Evolutionary conservation across 2,888 invertebrate species (phyloP).

Genomic region (Ecliptopera silaceata): DNA sequence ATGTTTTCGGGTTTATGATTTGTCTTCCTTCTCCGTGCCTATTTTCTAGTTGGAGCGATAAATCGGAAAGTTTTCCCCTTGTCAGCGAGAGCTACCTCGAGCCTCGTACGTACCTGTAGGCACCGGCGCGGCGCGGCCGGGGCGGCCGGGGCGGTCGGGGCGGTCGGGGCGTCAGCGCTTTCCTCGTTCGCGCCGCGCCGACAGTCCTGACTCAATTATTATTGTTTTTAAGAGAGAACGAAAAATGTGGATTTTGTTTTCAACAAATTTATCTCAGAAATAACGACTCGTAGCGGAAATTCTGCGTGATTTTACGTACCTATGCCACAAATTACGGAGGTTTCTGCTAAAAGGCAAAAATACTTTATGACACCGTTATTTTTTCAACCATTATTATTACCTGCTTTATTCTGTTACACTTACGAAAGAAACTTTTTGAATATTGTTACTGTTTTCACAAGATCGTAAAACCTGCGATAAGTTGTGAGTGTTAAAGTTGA

Average conservation of each 20-base stretch:
- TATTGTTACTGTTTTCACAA: no score
- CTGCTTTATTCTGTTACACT: no score
- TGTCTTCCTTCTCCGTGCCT: conserved; percentile 12
- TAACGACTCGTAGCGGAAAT: conserved; percentile 12
- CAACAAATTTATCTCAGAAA: conserved; percentile 8
- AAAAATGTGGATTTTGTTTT: conserved; percentile 14
- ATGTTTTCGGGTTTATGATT: conserved; percentile 22
- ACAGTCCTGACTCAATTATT: conserved; percentile 28
- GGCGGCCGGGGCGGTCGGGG: neutral
- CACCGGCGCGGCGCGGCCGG: neutral
- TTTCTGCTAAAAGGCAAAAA: no score
- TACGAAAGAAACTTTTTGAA: no score
- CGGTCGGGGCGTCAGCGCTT: conserved; percentile 10
- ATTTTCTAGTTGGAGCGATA: conserved; percentile 32
- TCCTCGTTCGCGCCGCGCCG: conserved; percentile 28
- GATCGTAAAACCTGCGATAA: no score
- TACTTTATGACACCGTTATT: no score
- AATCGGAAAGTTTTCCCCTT: conserved; percentile 37
- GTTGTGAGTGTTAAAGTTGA: no score
- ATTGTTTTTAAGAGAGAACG: conserved; percentile 29
- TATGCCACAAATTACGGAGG: neutral
- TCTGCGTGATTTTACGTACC: conserved; percentile 2
- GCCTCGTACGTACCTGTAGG: conserved; percentile 10
- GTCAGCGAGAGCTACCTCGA: conserved; percentile 24
- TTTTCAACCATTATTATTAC: no score